Percentiles rank a stretch among this genome's conserved stretches.
Conservation (phyloP, 2,888 invertebrate species). For the Diploptera punctata region DNA sequence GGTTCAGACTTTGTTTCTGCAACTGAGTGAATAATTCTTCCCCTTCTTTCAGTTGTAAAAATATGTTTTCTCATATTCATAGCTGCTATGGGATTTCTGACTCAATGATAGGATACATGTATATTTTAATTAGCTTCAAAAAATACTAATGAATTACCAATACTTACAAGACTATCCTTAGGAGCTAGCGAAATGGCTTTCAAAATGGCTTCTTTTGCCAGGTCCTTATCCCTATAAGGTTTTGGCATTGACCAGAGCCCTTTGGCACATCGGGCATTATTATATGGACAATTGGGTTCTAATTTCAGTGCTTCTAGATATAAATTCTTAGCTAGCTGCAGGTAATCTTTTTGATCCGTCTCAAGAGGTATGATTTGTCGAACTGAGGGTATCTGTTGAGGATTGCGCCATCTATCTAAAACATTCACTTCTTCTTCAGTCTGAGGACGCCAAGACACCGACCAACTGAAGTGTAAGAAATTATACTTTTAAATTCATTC, state of each 20-base stretch:
- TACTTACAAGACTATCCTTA: constrained; percentile 21
- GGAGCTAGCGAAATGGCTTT: constrained; percentile 31
- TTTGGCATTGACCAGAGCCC: constrained; percentile 34
- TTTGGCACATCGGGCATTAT: constrained; percentile 40
- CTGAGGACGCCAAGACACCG: background rate
- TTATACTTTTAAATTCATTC: no score
- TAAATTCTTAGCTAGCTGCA: background rate
- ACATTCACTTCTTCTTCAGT: background rate
- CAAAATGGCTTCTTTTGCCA: constrained; percentile 26
- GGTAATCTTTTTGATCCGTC: background rate
- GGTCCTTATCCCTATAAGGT: constrained; percentile 36
- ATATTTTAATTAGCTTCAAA: no score
- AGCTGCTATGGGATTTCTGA: no score
- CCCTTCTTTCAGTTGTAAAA: no score
- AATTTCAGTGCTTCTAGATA: constrained; percentile 23
- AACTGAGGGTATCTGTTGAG: background rate
- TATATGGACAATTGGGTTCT: constrained; percentile 38
- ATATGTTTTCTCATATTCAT: no score
- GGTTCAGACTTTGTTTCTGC: no score
- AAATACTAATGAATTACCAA: no score
- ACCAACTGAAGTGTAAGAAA: background rate
- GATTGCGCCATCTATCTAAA: background rate
- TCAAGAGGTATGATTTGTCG: background rate
- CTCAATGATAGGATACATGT: no score
- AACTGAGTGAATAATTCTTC: no score